These are phyloP conservation scores for Porites lutea DNA, from an alignment of 64 coral and sea anemone species.

Conservation along the genomic window DNA sequence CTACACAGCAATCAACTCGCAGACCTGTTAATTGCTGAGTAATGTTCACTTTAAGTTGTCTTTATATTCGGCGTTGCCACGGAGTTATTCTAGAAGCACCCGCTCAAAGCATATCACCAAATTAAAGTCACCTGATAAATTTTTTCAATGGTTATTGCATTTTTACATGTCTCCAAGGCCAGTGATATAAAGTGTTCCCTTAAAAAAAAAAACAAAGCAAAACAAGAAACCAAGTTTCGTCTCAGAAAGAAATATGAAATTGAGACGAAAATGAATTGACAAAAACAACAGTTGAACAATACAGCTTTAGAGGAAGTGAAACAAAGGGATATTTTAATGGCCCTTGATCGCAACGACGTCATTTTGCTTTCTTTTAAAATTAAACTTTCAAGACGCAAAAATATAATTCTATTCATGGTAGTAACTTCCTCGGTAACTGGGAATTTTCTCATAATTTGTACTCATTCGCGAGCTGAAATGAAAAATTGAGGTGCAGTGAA, in stretches of 20 bases:
- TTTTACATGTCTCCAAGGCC: neutral
- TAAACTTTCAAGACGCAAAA: neutral
- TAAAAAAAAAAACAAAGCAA: neutral
- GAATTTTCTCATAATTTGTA: neutral
- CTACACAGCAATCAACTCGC: constrained; percentile 28
- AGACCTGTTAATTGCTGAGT: constrained; percentile 72
- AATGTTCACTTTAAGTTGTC: constrained; percentile 52
- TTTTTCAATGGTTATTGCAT: neutral
- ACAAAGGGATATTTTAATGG: constrained; percentile 42
- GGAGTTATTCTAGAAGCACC: neutral
- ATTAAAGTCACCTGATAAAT: neutral
- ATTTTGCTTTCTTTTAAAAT: constrained; percentile 9
- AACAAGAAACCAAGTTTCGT: neutral
- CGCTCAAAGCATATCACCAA: neutral
- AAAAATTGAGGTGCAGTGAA: neutral
- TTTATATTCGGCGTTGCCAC: constrained; percentile 9
- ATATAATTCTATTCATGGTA: neutral
- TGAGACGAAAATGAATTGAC: neutral
- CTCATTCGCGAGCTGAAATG: neutral
- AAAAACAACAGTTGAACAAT: constrained; percentile 33
- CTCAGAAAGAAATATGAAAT: neutral
- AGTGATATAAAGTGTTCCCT: neutral
- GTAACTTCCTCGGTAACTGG: neutral
- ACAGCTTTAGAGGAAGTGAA: neutral
- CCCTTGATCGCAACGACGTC: neutral